These are phyloP conservation scores for Venustaconcha ellipsiformis DNA, from an alignment of 1,140 invertebrate genomes.

Conservation along the genomic window DNA sequence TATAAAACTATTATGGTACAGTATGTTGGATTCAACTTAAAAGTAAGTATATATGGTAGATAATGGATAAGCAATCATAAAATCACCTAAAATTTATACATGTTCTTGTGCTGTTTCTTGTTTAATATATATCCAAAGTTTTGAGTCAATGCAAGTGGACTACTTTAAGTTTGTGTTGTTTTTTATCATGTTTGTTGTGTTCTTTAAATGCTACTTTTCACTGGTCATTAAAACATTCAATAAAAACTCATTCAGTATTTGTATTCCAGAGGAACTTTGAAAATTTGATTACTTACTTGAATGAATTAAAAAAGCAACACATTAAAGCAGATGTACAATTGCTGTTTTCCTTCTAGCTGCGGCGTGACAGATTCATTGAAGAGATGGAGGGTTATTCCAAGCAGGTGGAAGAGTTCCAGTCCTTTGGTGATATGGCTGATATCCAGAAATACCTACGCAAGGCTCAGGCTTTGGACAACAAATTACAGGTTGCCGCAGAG, in stretches of 20 bases:
- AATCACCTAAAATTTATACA: no score
- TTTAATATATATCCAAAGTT: no score
- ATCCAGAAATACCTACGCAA: constrained; percentile 87
- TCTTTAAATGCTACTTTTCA: no score
- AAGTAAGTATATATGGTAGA: no score
- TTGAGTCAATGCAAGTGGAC: no score
- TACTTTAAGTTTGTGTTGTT: no score
- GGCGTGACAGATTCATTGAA: constrained; percentile 77
- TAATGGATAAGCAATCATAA: no score
- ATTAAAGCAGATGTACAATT: background rate
- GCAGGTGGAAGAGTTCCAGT: constrained; percentile 87
- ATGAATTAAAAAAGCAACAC: background rate
- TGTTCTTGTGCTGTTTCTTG: no score
- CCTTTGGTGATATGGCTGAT: constrained; percentile 89
- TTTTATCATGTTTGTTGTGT: no score
- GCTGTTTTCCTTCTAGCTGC: constrained; percentile 47
- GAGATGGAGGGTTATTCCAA: constrained; percentile 85
- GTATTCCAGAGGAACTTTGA: background rate
- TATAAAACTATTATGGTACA: no score
- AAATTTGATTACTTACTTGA: background rate
- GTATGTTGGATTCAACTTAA: no score
- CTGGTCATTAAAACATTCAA: background rate
- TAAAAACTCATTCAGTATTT: background rate
- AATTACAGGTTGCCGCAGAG: constrained; percentile 78
- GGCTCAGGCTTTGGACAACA: constrained; percentile 81